phyloP scores from a whole-genome alignment of 2,888 invertebrate species.

The Rutpela maculata region DNA sequence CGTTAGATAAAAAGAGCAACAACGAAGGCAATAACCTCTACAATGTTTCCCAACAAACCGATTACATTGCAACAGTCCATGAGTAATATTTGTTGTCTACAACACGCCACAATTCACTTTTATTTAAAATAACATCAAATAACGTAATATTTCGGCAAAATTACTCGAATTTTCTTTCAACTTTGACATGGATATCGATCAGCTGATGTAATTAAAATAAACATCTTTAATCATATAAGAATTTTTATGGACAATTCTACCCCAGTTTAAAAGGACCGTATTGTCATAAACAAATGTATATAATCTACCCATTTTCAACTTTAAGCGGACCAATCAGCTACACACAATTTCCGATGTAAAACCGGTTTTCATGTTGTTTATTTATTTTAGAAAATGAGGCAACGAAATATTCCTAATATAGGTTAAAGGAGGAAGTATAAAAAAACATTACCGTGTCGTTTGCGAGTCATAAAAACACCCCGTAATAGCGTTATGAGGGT shows the following conservation, averaged over 20 bases:
- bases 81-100: slow-evolving; percentile 32
- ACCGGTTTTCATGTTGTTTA: slow-evolving; percentile 13
- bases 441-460: slow-evolving; percentile 35
- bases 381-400: slow-evolving; percentile 31
- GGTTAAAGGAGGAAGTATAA: slow-evolving; percentile 20
- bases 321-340: not conserved
- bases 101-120: not conserved
- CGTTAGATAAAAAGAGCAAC: slow-evolving; percentile 25
- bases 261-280: not conserved
- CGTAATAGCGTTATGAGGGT: slow-evolving; percentile 36
- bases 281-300: not conserved
- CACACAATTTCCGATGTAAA: slow-evolving; percentile 1
- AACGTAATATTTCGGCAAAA: not conserved
- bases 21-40: slow-evolving; percentile 46
- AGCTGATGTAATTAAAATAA: not conserved
- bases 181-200: not conserved
- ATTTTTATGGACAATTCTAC: not conserved
- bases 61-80: slow-evolving; percentile 36
- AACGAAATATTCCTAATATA: not conserved
- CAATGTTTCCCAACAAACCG: slow-evolving; percentile 36
- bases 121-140: not conserved
- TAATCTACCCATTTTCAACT: not conserved
- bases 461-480: slow-evolving; percentile 30
- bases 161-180: not conserved
- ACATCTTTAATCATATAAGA: not conserved